Conservation (phyloP, 2,797 vertebrate species). For the Micrastur ruficollis region DNA sequence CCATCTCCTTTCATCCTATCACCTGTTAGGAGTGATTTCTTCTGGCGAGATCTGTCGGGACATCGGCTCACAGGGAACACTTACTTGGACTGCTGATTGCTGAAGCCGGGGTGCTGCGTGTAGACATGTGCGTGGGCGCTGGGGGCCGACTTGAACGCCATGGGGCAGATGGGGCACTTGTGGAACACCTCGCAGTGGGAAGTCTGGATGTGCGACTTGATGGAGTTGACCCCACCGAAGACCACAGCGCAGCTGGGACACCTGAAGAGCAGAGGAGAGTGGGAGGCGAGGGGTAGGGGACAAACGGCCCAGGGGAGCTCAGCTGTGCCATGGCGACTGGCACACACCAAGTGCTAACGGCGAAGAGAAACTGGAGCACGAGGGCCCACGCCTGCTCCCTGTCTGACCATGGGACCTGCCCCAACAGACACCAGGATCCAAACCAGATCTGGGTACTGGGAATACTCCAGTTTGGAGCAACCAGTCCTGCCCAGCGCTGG, state of each 20-base stretch:
- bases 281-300: not conserved
- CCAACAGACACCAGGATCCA: not conserved
- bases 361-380: not conserved
- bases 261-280: conserved; percentile 63
- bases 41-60: not conserved
- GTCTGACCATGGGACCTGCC: rapidly evolving
- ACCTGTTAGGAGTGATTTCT: not conserved
- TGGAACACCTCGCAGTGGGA: conserved; percentile 96
- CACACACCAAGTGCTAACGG: rapidly evolving
- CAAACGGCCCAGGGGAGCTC: not conserved
- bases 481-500: not conserved
- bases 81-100: conserved; percentile 85
- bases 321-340: not conserved
- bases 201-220: conserved; percentile 95
- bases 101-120: conserved; percentile 87
- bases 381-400: not conserved
- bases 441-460: not conserved
- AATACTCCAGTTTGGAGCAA: not conserved
- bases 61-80: not conserved
- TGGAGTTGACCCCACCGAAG: conserved; percentile 91
- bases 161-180: conserved; percentile 95
- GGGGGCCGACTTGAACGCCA: conserved; percentile 95
- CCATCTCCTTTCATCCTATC: not conserved
- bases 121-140: conserved; percentile 89
- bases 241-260: conserved; percentile 94